Evolutionary conservation across 2,888 invertebrate species (phyloP).

Genomic region (Sesamia inferens): DNA sequence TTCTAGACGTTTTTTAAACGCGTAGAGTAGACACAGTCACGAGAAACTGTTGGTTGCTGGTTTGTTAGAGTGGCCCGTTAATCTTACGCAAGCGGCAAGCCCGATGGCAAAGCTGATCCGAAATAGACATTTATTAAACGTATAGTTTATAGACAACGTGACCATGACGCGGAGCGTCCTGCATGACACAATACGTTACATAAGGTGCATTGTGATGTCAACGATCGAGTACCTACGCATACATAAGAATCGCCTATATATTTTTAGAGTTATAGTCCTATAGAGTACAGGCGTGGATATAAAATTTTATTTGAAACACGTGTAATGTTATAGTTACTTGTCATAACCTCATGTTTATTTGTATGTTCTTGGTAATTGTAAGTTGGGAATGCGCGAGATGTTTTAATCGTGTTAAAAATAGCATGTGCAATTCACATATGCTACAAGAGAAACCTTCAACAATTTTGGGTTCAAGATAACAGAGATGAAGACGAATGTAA

Average conservation of each 20-base stretch:
- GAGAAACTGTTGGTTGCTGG: background rate
- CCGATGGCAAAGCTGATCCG: constrained; percentile 1
- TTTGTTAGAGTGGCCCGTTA: background rate
- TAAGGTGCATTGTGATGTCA: constrained; percentile 70
- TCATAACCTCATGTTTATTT: constrained; percentile 65
- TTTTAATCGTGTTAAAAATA: constrained; percentile 1
- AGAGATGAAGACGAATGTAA: too few species aligned
- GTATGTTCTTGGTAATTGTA: constrained; percentile 67
- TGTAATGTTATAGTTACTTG: constrained; percentile 78
- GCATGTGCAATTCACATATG: too few species aligned
- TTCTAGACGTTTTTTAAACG: too few species aligned
- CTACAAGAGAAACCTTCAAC: too few species aligned
- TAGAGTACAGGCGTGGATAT: constrained; percentile 83
- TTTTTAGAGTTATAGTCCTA: constrained; percentile 83
- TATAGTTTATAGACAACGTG: constrained; percentile 47
- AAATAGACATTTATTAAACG: constrained; percentile 17
- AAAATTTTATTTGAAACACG: constrained; percentile 88
- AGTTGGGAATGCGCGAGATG: constrained; percentile 46
- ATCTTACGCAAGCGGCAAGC: background rate
- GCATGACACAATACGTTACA: constrained; percentile 66
- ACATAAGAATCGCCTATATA: constrained; percentile 82
- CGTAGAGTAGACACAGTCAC: background rate
- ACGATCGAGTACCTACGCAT: constrained; percentile 75
- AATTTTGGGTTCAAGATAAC: too few species aligned
- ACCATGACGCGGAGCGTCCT: constrained; percentile 58